A percentile compares a stretch with the other conserved stretches of the same genome.
phyloP scores from a whole-genome alignment of 1,140 invertebrate genomes.

The Branchinecta lindahli region DNA sequence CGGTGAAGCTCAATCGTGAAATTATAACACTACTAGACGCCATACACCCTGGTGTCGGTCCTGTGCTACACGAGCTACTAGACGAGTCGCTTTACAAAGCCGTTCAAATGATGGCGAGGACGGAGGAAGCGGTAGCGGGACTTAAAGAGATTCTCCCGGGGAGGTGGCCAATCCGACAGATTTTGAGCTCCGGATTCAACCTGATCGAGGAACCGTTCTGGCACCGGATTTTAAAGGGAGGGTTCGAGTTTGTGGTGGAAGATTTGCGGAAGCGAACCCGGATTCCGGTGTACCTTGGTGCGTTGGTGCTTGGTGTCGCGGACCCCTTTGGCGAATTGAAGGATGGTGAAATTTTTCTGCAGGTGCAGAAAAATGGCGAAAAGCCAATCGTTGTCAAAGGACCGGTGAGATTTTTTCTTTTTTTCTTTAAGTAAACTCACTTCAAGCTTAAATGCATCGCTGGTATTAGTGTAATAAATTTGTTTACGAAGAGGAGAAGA shows the following conservation, averaged over 20 bases:
- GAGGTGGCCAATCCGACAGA: not conserved
- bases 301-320: not conserved
- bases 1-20: conserved; percentile 11
- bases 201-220: conserved; percentile 12
- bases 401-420: not conserved
- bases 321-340: not conserved
- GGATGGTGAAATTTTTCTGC: conserved; percentile 10
- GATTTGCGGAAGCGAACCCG: not conserved
- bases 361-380: not conserved
- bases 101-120: not conserved
- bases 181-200: not conserved
- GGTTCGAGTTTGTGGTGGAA: not conserved
- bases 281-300: conserved; percentile 10
- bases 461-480: too few species aligned
- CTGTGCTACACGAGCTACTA: not conserved
- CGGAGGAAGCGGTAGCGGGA: not conserved
- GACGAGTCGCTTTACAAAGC: not conserved
- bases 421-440: too few species aligned
- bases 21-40: conserved; percentile 13
- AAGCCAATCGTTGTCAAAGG: conserved; percentile 3
- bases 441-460: too few species aligned
- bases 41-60: not conserved
- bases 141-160: not conserved
- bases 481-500: too few species aligned
- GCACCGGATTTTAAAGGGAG: not conserved